Evolutionary conservation across 2,888 invertebrate species (phyloP), one percentile per base, ranked within the genome.

Genomic region (Vandiemenella viatica): DNA sequence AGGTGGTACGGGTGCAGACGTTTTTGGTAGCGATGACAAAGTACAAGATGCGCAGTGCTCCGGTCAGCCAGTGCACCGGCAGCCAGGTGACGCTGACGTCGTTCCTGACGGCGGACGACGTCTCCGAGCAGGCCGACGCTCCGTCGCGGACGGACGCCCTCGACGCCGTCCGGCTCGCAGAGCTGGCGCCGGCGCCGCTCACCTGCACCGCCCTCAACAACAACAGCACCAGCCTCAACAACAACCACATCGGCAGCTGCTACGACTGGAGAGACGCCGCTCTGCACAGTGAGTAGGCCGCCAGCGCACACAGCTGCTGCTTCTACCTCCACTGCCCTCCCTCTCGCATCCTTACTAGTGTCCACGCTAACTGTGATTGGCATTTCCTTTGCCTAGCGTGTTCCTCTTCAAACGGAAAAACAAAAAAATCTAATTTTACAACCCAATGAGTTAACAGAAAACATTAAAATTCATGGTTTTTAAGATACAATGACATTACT

Each of bases 41-140:
- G 40, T 50, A 42, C 48, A 37, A 23, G n/a, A 37, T 46, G 50
- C 37, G 37, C 48, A 54, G 56, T 43, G 55, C 57, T 37, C 52
- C 52, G 17, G n/a, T n/a, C n/a, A n/a, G n/a, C n/a, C n/a, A n/a
- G n/a, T n/a, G n/a, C n/a, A n/a, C n/a, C 17, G 57, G 57, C 21
- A 63, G 60, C 48, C 61, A 61, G 50, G 59, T 64, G 37, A 62
- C 59, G 3, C 50, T 64, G 49, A 63, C 62, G 2, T 59, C 61
- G 15, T 64, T 59, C 45, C 57, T 62, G 56, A 53, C 56, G 21
- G 62, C 59, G 6, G 58, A 32, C 17, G 45, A 32, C 1, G 43
- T 18, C 7, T 19, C 43, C 22, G 6, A 21, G 20, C 16, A 13
- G 20, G 42, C 16, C 16, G 17, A 17, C 19, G 42, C 17, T 42